Percentiles rank a stretch among this genome's conserved stretches.
Conservation (phyloP, 2,113 vertebrate genomes). For the Ophthalmolycus amberensis region DNA sequence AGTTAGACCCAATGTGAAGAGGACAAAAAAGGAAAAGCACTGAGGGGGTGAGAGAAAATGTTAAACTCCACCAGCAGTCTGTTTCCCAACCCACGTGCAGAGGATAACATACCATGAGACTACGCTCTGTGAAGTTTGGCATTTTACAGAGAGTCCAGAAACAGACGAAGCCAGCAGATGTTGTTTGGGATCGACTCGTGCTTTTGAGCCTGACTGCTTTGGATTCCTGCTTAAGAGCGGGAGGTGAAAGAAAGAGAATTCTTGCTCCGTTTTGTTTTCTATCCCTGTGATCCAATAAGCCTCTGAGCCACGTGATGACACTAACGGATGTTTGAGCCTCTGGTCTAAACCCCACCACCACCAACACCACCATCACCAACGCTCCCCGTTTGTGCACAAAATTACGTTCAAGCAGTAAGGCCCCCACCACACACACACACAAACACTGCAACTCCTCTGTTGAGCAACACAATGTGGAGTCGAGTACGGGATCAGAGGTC, state of each 20-base stretch:
- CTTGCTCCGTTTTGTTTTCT: conserved; percentile 38
- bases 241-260: neutral
- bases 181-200: conserved; percentile 48
- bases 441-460: conserved; percentile 44
- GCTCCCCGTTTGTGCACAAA: conserved; percentile 52
- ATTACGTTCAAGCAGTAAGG: conserved; percentile 63
- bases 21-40: conserved; percentile 47
- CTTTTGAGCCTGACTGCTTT: conserved; percentile 53
- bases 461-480: conserved; percentile 76
- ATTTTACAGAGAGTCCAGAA: conserved; percentile 19
- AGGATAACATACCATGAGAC: conserved; percentile 53
- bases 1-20: conserved; percentile 61
- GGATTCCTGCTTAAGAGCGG: conserved; percentile 40
- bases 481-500: conserved; percentile 78
- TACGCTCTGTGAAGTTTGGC: conserved; percentile 48
- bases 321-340: conserved; percentile 56
- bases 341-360: neutral
- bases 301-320: conserved; percentile 60
- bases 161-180: conserved; percentile 55
- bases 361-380: neutral
- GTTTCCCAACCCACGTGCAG: conserved; percentile 50
- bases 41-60: conserved; percentile 21
- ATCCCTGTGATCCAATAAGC: conserved; percentile 67
- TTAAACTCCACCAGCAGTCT: conserved; percentile 43
- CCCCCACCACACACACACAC: conserved; percentile 34